Evolutionary conservation across 2,888 invertebrate genomes (phyloP), one percentile per base, ranked within the genome.

Genomic region (Aphodius granarius): DNA sequence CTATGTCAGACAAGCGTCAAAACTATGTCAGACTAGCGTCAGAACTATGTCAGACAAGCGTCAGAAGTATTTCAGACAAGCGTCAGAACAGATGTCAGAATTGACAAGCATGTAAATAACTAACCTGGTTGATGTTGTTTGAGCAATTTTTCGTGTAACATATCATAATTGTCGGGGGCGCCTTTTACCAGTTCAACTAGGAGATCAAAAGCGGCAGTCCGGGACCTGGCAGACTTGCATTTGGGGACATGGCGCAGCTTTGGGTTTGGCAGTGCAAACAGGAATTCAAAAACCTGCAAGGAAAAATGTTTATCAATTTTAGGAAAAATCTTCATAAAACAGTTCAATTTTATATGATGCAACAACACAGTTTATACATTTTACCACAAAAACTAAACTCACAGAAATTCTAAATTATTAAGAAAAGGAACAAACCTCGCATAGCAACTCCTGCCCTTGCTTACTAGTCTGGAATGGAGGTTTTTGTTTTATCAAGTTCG

Each of bases 121-220:
- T 83, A 82, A 92, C 92, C 91, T 17, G 95, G 95, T 80, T 94
- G 93, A 85, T 98, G 97, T 83, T 98, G 97, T 3, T 92, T 91
- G 86, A 97, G 89, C 63, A 98, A 89, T 82, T 94, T 95, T 72
- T 92, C 91, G 82, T 97, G 96, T 23, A 98, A 88, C 79, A 95
- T 90, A 82, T 92, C 91, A 85, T 96, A 97, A 87, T 97, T 98
- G 75, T 94, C 94, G 0, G 95, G 93, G 6, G 94, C 93, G 18
- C 94, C 94, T 82, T 94, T 94, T 0, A 95, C 95, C 79, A 98
- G 86, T 86, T 97, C 97, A 5, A 97, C 95, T 2, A 98, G 87
- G 0, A 98, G 88, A 86, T 97, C 97, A 84, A 96, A 98, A 0
- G 97, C 96, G 0, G 97, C 95, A 0, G 96, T 94, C 71, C 98